A percentile compares a stretch with the other conserved stretches of the same genome.
Evolutionary conservation across 2,113 vertebrate species (phyloP).

Genomic region (Leptocoma aspasia): DNA sequence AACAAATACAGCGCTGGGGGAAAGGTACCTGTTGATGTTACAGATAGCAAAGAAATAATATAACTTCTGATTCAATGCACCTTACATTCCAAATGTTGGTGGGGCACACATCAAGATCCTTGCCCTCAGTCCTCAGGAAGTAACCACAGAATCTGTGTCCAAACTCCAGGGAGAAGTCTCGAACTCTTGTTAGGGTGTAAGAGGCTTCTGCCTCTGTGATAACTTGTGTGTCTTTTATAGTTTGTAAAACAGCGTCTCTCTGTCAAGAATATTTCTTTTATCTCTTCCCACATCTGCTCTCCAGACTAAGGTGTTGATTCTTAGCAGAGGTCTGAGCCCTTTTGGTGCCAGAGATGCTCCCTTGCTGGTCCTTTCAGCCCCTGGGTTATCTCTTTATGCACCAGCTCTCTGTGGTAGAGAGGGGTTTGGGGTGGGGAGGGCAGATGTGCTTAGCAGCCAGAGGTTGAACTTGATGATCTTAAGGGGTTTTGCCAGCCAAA

Average conservation of each 20-base stretch:
- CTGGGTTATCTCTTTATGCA: not conserved
- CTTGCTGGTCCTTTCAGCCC: not conserved
- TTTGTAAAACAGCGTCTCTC: not conserved
- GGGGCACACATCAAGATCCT: not conserved
- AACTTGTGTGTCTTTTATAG: not conserved
- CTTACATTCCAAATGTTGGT: too few species aligned
- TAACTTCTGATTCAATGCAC: not conserved
- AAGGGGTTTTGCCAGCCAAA: not conserved
- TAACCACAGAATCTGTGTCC: not conserved
- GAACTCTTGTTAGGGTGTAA: too few species aligned
- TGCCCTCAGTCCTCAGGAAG: not conserved
- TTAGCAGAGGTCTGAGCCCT: not conserved
- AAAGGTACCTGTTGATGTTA: not conserved
- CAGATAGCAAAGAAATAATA: too few species aligned
- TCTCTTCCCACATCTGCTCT: not conserved
- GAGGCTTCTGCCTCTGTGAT: not conserved
- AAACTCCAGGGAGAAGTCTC: not conserved
- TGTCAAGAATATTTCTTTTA: not conserved
- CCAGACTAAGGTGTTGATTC: not conserved
- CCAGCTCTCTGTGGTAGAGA: accelerated
- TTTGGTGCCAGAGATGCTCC: not conserved
- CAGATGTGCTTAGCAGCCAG: not conserved
- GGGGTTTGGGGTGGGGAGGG: too few species aligned
- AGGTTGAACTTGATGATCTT: accelerated
- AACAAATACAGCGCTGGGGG: accelerated